Conservation (phyloP, 2,113 vertebrate species). For the Oryzias woworae region DNA sequence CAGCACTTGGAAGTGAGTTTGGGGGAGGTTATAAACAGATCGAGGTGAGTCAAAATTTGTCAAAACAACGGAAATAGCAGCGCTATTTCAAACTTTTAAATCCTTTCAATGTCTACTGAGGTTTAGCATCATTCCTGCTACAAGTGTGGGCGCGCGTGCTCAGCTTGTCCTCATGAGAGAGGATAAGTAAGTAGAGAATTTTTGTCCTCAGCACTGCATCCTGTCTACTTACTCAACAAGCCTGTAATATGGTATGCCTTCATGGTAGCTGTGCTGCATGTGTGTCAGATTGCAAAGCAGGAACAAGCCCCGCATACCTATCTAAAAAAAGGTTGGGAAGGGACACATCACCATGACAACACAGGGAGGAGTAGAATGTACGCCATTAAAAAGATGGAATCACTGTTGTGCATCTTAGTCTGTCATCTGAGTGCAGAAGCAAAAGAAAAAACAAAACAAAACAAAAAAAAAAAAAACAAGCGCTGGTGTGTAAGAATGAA, state of each 20-base stretch:
- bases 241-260: conserved; percentile 29
- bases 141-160: conserved; percentile 17
- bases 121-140: conserved; percentile 23
- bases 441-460: not conserved
- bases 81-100: conserved; percentile 38
- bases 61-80: conserved; percentile 38
- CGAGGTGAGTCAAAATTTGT: conserved; percentile 10
- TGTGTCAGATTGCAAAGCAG: conserved; percentile 62
- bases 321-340: conserved; percentile 71
- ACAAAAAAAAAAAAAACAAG: not conserved
- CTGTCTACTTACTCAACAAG: conserved; percentile 14
- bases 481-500: conserved; percentile 16
- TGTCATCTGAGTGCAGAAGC: conserved; percentile 16
- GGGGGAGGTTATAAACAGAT: not conserved
- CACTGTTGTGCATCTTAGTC: conserved; percentile 49
- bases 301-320: conserved; percentile 64
- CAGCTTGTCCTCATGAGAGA: conserved; percentile 13
- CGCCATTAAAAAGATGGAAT: conserved; percentile 63
- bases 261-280: conserved; percentile 44
- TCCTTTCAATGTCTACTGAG: conserved; percentile 28
- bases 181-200: conserved; percentile 14
- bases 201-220: conserved; percentile 5
- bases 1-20: conserved; percentile 3
- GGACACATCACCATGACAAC: conserved; percentile 77
- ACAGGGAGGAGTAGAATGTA: conserved; percentile 67